Evolutionary conservation across 2,113 vertebrate genomes (phyloP).

Genomic region (Corydoras sp.): DNA sequence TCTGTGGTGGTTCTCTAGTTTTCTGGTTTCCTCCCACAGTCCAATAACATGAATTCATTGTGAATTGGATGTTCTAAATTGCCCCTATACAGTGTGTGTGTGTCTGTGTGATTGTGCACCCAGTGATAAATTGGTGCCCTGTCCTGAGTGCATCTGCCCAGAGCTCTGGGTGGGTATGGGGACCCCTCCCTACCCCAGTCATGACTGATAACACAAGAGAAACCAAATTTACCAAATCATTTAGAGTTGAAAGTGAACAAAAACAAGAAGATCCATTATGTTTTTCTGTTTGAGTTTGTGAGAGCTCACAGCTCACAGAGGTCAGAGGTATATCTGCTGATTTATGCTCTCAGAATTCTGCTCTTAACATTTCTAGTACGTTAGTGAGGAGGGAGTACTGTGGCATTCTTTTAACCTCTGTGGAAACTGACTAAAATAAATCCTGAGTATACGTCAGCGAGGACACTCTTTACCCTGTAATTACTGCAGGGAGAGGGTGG

Average conservation of each 20-base stretch:
- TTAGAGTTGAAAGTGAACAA: constrained; percentile 17
- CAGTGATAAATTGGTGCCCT: no score
- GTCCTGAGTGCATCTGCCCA: no score
- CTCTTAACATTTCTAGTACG: constrained; percentile 28
- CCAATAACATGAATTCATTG: no score
- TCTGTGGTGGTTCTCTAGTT: no score
- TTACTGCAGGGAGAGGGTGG: constrained; percentile 61
- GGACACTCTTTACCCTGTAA: constrained; percentile 70
- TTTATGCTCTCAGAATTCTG: constrained; percentile 56
- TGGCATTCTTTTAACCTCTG: constrained; percentile 73
- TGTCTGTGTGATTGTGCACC: no score
- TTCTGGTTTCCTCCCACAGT: no score
- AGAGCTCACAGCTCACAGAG: constrained; percentile 25
- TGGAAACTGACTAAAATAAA: constrained; percentile 76
- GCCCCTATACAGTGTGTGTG: no score
- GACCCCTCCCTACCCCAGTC: neutral
- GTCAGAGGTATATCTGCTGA: constrained; percentile 46
- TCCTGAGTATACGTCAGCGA: constrained; percentile 70
- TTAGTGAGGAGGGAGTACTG: constrained; percentile 43
- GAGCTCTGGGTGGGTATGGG: no score
- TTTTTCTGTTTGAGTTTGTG: constrained; percentile 16
- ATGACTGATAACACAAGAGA: constrained; percentile 2
- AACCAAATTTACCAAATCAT: constrained; percentile 9
- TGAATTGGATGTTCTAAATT: no score
- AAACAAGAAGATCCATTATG: constrained; percentile 34